Percentiles rank a stretch among this genome's conserved stretches.
These are phyloP conservation scores for Bhutanitis thaidina DNA, from an alignment of 2,888 invertebrate species.

Conservation along the genomic window DNA sequence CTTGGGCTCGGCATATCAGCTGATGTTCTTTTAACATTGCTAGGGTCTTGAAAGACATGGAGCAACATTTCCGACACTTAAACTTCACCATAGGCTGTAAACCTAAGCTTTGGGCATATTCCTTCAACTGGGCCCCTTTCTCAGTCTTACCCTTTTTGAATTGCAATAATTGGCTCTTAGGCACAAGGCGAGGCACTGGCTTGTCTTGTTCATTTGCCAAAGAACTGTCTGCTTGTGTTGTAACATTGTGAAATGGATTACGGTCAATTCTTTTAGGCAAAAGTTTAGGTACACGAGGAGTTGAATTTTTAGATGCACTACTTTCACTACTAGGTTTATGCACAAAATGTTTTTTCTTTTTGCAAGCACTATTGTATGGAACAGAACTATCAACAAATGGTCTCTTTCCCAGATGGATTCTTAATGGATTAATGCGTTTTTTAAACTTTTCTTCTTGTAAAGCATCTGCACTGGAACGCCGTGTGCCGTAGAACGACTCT, in stretches of 20 bases:
- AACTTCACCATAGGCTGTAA: conserved; percentile 85
- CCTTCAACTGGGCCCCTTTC: conserved; percentile 67
- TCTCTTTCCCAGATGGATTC: conserved; percentile 70
- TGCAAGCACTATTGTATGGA: conserved; percentile 52
- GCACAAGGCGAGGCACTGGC: conserved; percentile 70
- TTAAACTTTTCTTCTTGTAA: conserved; percentile 54
- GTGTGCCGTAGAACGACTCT: conserved; percentile 38
- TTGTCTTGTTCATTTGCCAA: conserved; percentile 62
- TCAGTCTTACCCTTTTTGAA: conserved; percentile 69
- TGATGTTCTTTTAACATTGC: conserved; percentile 85
- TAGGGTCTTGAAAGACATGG: conserved; percentile 83
- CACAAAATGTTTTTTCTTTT: conserved; percentile 55
- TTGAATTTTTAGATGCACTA: conserved; percentile 38
- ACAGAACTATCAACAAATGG: conserved; percentile 71
- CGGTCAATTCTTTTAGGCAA: conserved; percentile 58
- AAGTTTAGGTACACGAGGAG: conserved; percentile 61
- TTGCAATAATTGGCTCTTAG: conserved; percentile 68
- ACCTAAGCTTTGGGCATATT: conserved; percentile 86
- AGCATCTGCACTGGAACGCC: conserved; percentile 44
- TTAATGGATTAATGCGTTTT: conserved; percentile 68
- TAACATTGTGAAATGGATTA: conserved; percentile 58
- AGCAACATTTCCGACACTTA: conserved; percentile 87
- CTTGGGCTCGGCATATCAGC: conserved; percentile 78
- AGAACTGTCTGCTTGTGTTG: conserved; percentile 45
- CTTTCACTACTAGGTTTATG: conserved; percentile 56